Conservation (phyloP, 2,113 vertebrate species). For the Varanus salvator region DNA sequence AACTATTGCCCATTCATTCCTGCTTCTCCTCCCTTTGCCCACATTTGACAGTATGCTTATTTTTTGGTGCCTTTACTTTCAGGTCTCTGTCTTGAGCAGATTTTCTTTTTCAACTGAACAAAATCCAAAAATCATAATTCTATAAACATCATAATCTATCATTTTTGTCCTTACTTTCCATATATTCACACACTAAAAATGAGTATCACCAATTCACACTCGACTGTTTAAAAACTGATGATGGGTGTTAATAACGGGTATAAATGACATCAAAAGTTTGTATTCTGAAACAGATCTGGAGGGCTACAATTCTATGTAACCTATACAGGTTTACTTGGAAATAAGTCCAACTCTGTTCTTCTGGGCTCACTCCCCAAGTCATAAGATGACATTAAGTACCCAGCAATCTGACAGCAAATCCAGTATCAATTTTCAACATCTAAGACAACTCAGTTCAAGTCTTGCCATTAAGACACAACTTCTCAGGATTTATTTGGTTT, state of each 20-base stretch:
- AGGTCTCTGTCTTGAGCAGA: not conserved
- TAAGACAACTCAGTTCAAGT: constrained; percentile 5
- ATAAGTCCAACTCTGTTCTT: not conserved
- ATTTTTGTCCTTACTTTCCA: not conserved
- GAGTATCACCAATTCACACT: constrained; percentile 15
- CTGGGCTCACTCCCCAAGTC: not conserved
- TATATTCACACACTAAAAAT: not conserved
- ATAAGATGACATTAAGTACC: not conserved
- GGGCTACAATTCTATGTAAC: not conserved
- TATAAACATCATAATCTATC: not conserved
- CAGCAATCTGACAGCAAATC: constrained; percentile 36
- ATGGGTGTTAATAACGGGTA: not conserved
- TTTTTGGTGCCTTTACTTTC: constrained; percentile 14
- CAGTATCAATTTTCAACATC: constrained; percentile 23
- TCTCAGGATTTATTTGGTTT: constrained; percentile 59
- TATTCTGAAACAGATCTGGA: constrained; percentile 26
- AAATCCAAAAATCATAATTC: constrained; percentile 6
- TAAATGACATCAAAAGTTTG: constrained; percentile 17
- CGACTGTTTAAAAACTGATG: constrained; percentile 30
- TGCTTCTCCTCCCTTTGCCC: not conserved
- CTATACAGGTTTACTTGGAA: not conserved
- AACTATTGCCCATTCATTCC: not conserved
- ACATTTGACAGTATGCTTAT: constrained; percentile 30
- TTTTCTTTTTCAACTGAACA: not conserved
- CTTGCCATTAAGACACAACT: constrained; percentile 56